Base-by-base conservation (phyloP, 2,888 invertebrate species). In the Adelognathus sp. region DNA sequence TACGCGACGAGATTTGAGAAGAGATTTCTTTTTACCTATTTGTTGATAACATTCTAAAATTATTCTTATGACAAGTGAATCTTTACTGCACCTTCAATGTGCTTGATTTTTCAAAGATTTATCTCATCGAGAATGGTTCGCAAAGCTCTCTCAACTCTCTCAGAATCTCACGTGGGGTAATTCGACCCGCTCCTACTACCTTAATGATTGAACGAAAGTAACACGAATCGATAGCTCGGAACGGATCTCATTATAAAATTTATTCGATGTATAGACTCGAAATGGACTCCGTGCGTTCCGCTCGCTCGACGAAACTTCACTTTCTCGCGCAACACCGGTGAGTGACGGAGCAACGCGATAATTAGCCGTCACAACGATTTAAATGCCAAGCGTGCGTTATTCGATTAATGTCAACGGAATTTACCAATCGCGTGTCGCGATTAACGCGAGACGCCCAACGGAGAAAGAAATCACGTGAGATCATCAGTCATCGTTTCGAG, bases 401-500 rank as follows among this genome's bases (percentile, higher is more conserved):
- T 46, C 3, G 46, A 1, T 6, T 14, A 6, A n/a, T 50, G 21
- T 50, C 50, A 1, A 21, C 11, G 11, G 50, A 21, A 21, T 50
- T 21, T 11, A 21, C n/a, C n/a, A n/a, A 24, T 24, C 21, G 36
- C 21, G 50, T 11, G 46, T 21, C 11, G 46, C 46, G 21, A 24
- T 46, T 46, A 46, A 46, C 46, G 46, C 46, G 46, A 18, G 11
- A 3, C 1, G 1, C 11, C 24, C 24, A 50, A 50, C 24, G 24
- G 44, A 63, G 18, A 16, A n/a, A 46, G 11, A 16, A 31, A 46
- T 63, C 29, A 27, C 9, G 14, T 21, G 27, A 16, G 31, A 63
- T 46, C 44, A 21, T 63, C 29, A 63, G 63, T 63, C 63, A 63
- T 31, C 44, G 29, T 29, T 29, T 27, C 27, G 11, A 29, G 14